A percentile compares a stretch with the other conserved stretches of the same genome.
These are phyloP conservation scores for Tetanocera ferruginea DNA, from an alignment of 2,888 invertebrate genomes.

Conservation along the genomic window DNA sequence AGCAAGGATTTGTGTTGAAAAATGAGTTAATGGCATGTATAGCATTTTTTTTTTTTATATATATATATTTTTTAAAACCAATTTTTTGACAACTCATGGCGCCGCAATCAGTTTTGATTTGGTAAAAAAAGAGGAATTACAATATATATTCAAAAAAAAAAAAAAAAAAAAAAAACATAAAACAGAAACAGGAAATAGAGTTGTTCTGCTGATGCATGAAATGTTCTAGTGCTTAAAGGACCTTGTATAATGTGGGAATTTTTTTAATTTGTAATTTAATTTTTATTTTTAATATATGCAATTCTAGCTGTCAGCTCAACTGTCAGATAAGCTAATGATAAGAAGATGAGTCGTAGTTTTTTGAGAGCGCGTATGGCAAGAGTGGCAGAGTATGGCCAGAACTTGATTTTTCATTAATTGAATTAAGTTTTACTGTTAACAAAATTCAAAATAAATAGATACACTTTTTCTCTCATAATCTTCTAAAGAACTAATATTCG, in stretches of 20 bases:
- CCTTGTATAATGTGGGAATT: not conserved
- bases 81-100: conserved; percentile 34
- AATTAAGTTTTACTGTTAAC: too few species aligned
- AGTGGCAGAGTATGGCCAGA: too few species aligned
- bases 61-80: not conserved
- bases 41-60: not conserved
- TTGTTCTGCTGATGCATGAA: not conserved
- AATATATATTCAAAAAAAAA: not conserved
- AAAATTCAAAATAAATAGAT: too few species aligned
- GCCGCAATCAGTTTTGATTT: conserved; percentile 35
- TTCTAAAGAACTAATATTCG: too few species aligned
- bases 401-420: too few species aligned
- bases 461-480: too few species aligned
- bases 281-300: not conserved
- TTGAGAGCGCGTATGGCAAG: not conserved
- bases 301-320: not conserved
- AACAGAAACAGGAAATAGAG: conserved; percentile 28
- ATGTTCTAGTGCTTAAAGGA: not conserved
- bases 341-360: not conserved
- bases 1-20: conserved; percentile 17
- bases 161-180: conserved; percentile 11
- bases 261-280: not conserved
- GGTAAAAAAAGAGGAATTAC: not conserved
- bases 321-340: not conserved
- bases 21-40: conserved; percentile 25